Conservation (phyloP, 2,888 invertebrate genomes). For the Tenthredo mesomela region DNA sequence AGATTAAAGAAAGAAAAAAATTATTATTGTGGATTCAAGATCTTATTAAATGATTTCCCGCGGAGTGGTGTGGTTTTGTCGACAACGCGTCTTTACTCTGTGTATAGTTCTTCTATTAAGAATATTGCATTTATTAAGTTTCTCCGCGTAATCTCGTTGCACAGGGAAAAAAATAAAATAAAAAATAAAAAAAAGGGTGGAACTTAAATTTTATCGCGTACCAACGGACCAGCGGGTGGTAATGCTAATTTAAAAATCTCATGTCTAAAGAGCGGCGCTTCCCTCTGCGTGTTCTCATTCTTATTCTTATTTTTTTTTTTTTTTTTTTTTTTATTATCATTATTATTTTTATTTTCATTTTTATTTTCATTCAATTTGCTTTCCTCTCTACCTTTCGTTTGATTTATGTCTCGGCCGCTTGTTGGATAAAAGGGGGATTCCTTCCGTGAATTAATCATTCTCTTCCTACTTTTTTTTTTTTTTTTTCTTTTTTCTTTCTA, state of each 20-base stretch:
- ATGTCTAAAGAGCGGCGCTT: slow-evolving; percentile 12
- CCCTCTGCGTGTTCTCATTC: neutral
- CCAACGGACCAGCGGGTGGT: neutral
- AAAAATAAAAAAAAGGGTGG: neutral
- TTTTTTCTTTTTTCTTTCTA: no score
- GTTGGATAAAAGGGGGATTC: slow-evolving; percentile 12
- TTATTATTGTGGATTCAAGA: slow-evolving; percentile 25
- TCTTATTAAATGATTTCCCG: slow-evolving; percentile 41
- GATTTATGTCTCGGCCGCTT: slow-evolving; percentile 34
- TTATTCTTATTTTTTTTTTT: neutral
- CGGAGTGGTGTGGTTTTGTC: neutral
- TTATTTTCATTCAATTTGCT: slow-evolving; percentile 44
- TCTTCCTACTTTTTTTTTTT: neutral
- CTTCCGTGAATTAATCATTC: slow-evolving; percentile 42
- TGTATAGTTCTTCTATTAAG: neutral
- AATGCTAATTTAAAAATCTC: slow-evolving; percentile 46
- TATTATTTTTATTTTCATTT: slow-evolving; percentile 9
- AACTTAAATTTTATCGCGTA: slow-evolving; percentile 19
- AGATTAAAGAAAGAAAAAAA: neutral
- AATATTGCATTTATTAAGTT: slow-evolving; percentile 15
- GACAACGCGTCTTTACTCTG: neutral
- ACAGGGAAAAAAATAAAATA: neutral
- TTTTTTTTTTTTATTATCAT: neutral
- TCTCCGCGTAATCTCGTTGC: neutral
- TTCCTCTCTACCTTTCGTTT: slow-evolving; percentile 16